These are phyloP conservation scores for Thaumetopoea pityocampa DNA, from an alignment of 1,140 invertebrate genomes.

Conservation along the genomic window DNA sequence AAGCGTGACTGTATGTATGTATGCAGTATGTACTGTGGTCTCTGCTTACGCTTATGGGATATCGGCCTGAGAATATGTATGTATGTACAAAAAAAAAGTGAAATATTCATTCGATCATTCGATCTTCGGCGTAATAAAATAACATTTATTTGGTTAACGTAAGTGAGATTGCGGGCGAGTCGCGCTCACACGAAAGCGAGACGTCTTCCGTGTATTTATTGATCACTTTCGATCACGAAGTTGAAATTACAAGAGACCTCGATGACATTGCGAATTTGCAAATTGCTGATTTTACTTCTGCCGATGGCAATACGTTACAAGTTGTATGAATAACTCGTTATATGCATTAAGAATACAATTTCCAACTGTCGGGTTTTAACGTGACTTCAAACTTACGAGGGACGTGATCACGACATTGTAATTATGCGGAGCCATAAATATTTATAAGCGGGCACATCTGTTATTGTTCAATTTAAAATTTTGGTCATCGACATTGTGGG, in stretches of 20 bases:
- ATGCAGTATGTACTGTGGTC: too few relatives aligned
- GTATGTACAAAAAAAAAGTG: too few relatives aligned
- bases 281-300: conserved; percentile 68
- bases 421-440: conserved; percentile 5
- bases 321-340: conserved; percentile 65
- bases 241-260: conserved; percentile 58
- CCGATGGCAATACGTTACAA: conserved; percentile 55
- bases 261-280: conserved; percentile 64
- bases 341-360: conserved; percentile 48
- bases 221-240: conserved; percentile 53
- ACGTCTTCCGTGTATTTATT: conserved; percentile 61
- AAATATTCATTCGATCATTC: too few relatives aligned
- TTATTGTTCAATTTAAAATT: conserved; percentile 5
- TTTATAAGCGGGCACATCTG: conserved; percentile 2
- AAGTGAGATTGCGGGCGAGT: too few relatives aligned
- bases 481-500: conserved; percentile 7
- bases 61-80: too few relatives aligned
- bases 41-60: too few relatives aligned
- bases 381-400: conserved; percentile 1
- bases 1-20: too few relatives aligned
- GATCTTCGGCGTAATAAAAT: too few relatives aligned
- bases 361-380: conserved; percentile 24
- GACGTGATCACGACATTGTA: conserved; percentile 16
- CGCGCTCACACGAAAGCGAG: too few relatives aligned
- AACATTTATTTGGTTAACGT: too few relatives aligned